These are phyloP conservation scores for Cantharis lateralis DNA, from an alignment of 2,888 invertebrate genomes.

Conservation along the genomic window DNA sequence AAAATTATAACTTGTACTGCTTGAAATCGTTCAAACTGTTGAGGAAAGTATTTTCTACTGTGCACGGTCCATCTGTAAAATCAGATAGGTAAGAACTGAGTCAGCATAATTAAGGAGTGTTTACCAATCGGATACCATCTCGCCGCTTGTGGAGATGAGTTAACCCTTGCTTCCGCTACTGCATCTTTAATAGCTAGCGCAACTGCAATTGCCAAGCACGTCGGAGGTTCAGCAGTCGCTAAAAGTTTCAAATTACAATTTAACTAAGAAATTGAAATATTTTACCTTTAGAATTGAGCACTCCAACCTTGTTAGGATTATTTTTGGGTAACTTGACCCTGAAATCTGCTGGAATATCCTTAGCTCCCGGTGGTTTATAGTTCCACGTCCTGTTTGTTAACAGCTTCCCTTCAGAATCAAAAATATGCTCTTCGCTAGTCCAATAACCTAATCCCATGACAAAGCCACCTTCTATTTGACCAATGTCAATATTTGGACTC, in stretches of 20 bases:
- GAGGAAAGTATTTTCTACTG: neutral
- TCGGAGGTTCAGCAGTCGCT: constrained; percentile 70
- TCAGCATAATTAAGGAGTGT: neutral
- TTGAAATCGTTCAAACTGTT: neutral
- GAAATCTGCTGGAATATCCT: constrained; percentile 67
- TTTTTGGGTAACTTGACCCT: constrained; percentile 71
- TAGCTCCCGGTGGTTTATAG: neutral
- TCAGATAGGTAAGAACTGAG: neutral
- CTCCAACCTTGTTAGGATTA: constrained; percentile 66
- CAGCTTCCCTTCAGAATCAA: neutral
- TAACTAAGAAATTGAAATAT: neutral
- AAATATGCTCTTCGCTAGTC: neutral
- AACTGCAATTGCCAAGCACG: constrained; percentile 60
- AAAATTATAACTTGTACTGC: neutral
- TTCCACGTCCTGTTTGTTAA: neutral
- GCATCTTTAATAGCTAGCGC: constrained; percentile 47
- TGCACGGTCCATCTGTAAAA: neutral
- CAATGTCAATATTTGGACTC: neutral
- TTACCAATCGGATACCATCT: constrained; percentile 43
- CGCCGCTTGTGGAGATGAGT: constrained; percentile 33
- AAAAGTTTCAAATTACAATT: constrained; percentile 31
- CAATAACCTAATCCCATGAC: neutral
- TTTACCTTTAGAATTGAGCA: constrained; percentile 75
- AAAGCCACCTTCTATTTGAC: neutral
- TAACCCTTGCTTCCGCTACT: constrained; percentile 39